Percentiles rank a stretch among this genome's conserved stretches.
These are phyloP conservation scores for Tylochromis polylepis DNA, from an alignment of 2,113 vertebrate genomes.

Conservation along the genomic window DNA sequence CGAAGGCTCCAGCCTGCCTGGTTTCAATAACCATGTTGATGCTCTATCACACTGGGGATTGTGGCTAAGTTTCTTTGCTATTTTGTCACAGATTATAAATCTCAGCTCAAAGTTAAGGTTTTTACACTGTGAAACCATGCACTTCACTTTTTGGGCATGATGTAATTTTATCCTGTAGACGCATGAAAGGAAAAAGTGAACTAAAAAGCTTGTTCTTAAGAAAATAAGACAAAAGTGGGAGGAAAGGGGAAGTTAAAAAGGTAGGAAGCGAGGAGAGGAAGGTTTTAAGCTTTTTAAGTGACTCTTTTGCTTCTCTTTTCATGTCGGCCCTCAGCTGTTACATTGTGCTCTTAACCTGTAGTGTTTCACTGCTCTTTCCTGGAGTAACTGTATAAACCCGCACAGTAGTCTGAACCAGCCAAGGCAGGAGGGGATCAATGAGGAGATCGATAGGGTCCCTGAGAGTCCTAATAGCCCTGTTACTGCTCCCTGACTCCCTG, in stretches of 20 bases:
- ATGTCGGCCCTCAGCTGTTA: neutral
- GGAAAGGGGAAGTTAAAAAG: neutral
- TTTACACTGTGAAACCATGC: conserved; percentile 7
- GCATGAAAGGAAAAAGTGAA: neutral
- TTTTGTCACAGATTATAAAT: conserved; percentile 50
- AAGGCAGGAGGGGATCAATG: conserved; percentile 68
- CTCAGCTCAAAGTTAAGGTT: conserved; percentile 4
- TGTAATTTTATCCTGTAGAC: neutral
- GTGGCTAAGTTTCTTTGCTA: conserved; percentile 6
- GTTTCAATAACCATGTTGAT: conserved; percentile 27
- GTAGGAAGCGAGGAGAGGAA: neutral
- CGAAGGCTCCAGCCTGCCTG: conserved; percentile 20
- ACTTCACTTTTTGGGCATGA: neutral
- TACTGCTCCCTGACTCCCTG: conserved; percentile 66
- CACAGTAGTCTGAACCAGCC: conserved; percentile 47
- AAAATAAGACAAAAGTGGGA: neutral
- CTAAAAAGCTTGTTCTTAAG: neutral
- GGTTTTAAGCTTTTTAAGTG: conserved; percentile 4
- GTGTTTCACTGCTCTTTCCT: conserved; percentile 35
- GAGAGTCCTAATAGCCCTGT: conserved; percentile 69
- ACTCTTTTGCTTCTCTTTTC: neutral
- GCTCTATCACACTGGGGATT: neutral
- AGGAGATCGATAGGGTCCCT: conserved; percentile 68
- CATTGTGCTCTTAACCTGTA: conserved; percentile 24
- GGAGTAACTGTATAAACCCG: conserved; percentile 45